phyloP scores from a whole-genome alignment of 2,797 vertebrate genomes.

The Periparus ater region DNA sequence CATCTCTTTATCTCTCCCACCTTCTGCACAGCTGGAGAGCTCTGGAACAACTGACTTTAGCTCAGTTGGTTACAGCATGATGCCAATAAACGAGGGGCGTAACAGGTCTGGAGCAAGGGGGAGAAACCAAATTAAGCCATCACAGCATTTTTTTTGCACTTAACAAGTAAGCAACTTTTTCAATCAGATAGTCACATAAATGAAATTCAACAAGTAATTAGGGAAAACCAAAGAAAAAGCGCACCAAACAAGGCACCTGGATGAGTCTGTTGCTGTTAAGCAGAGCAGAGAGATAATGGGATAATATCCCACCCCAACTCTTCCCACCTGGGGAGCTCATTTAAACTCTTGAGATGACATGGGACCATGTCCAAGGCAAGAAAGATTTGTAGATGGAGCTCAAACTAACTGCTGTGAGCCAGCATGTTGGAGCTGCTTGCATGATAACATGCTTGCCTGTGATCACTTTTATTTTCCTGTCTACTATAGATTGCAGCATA shows the following conservation, averaged over 20 bases:
- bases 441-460: neutral
- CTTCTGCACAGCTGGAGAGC: neutral
- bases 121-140: neutral
- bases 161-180: neutral
- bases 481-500: neutral
- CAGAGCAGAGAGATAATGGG: neutral
- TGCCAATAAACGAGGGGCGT: neutral
- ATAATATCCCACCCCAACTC: neutral
- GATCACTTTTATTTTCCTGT: neutral
- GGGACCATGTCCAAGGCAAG: neutral
- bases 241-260: neutral
- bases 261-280: neutral
- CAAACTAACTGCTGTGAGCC: neutral
- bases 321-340: neutral
- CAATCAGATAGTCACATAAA: neutral
- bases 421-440: neutral
- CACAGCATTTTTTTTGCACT: neutral
- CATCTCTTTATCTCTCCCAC: neutral
- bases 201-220: neutral
- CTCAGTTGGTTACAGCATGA: neutral
- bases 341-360: neutral
- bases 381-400: neutral
- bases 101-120: neutral
- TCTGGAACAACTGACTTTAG: neutral
- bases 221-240: neutral